A percentile compares a stretch with the other conserved stretches of the same genome.
These are phyloP conservation scores for Pangasius djambal DNA, from an alignment of 2,797 vertebrate species.

Conservation along the genomic window DNA sequence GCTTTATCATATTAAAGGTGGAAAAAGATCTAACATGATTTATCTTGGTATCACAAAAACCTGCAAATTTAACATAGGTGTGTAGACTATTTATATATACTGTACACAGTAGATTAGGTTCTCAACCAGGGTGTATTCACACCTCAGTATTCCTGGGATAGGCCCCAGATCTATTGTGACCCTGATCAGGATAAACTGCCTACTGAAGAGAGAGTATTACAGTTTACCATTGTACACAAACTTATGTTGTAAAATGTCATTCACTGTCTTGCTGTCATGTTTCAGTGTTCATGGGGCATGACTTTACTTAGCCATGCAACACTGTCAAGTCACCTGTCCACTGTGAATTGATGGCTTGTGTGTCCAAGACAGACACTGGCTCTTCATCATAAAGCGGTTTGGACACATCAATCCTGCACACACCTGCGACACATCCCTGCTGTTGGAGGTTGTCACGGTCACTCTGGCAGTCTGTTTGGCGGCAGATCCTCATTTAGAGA, in stretches of 20 bases:
- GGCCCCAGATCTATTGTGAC: no score
- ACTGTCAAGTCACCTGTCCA: slow-evolving; percentile 71
- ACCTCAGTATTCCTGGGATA: no score
- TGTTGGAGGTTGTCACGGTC: slow-evolving; percentile 38
- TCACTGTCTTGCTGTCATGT: slow-evolving; percentile 15
- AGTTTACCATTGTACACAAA: not conserved
- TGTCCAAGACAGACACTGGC: slow-evolving; percentile 29
- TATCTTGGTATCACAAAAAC: no score
- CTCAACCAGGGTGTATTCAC: no score
- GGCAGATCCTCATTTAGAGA: slow-evolving; percentile 21
- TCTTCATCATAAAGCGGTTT: slow-evolving; percentile 46
- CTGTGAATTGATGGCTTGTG: slow-evolving; percentile 65
- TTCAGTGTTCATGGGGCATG: slow-evolving; percentile 9
- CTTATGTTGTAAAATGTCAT: not conserved
- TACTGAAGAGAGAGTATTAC: not conserved
- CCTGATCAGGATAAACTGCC: no score
- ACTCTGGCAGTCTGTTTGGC: slow-evolving; percentile 30
- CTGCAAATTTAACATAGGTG: no score
- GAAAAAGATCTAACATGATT: no score
- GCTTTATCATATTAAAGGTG: no score
- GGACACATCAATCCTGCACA: slow-evolving; percentile 52
- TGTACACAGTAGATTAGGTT: no score
- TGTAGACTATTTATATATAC: no score
- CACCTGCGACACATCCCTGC: slow-evolving; percentile 31
- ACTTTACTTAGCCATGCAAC: slow-evolving; percentile 55